Conservation (phyloP, 2,888 invertebrate genomes). For the Phlogophora meticulosa region DNA sequence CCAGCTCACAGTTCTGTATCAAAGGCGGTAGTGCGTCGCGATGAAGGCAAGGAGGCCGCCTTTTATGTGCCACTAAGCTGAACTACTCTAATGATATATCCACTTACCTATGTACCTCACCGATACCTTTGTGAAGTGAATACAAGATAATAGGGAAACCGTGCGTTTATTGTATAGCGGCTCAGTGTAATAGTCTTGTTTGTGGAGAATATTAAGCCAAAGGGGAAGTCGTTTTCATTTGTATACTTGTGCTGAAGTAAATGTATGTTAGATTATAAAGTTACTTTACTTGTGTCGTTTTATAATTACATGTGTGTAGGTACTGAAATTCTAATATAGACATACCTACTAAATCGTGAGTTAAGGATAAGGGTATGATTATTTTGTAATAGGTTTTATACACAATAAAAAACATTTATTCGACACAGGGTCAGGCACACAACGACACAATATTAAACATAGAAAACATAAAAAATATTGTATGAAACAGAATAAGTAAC, state of each 20-base stretch:
- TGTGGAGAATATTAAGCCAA: conserved; percentile 20
- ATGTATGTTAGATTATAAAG: background rate
- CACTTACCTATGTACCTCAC: background rate
- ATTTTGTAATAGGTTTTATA: too few relatives aligned
- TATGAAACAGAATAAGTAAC: too few relatives aligned
- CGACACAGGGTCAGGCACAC: too few relatives aligned
- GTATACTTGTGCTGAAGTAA: conserved; percentile 1
- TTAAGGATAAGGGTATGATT: too few relatives aligned
- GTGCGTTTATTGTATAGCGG: conserved; percentile 19
- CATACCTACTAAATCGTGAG: background rate
- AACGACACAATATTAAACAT: too few relatives aligned
- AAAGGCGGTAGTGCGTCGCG: conserved; percentile 14
- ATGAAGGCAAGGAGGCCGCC: conserved; percentile 22
- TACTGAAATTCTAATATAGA: background rate
- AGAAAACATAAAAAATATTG: too few relatives aligned
- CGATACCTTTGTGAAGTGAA: conserved; percentile 19
- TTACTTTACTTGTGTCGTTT: conserved; percentile 3
- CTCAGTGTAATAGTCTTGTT: background rate
- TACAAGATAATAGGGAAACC: conserved; percentile 20
- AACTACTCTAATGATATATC: conserved; percentile 20
- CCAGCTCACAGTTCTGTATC: conserved; percentile 9
- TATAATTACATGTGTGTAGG: background rate
- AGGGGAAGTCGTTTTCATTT: conserved; percentile 14
- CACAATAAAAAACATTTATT: too few relatives aligned
- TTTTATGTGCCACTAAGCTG: conserved; percentile 28